These are phyloP conservation scores for Digitonthophagus gazella DNA, from an alignment of 2,888 invertebrate genomes.

Conservation along the genomic window DNA sequence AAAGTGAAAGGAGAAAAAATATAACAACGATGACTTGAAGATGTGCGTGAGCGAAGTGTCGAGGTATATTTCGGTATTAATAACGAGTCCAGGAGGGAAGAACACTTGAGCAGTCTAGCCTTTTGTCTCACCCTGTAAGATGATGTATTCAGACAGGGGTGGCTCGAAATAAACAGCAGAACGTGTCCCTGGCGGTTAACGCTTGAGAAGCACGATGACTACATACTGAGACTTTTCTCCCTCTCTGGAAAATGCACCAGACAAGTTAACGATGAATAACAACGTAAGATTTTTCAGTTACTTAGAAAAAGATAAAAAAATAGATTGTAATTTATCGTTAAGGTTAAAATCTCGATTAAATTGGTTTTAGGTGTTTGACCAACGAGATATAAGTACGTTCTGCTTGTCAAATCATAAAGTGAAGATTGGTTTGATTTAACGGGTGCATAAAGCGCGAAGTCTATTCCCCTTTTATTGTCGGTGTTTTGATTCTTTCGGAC, in stretches of 20 bases:
- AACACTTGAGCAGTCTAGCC: conserved; percentile 36
- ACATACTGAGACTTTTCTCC: not conserved
- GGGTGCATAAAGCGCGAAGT: not conserved
- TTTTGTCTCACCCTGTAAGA: conserved; percentile 37
- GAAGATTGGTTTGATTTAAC: not conserved
- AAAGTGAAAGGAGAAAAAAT: no score
- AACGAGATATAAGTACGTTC: not conserved
- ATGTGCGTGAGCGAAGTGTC: not conserved
- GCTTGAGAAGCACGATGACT: not conserved
- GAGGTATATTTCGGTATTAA: not conserved
- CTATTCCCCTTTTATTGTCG: not conserved
- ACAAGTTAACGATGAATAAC: not conserved
- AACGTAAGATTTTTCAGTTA: not conserved
- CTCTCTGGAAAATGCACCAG: not conserved
- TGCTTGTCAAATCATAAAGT: not conserved
- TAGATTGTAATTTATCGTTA: not conserved
- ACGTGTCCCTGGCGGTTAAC: not conserved
- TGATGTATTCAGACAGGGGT: conserved; percentile 39
- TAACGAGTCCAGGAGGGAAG: conserved; percentile 6
- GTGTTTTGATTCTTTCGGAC: not conserved
- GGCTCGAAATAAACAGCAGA: conserved; percentile 1
- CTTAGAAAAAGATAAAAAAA: not conserved
- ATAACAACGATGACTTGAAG: no score
- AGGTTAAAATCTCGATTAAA: not conserved
- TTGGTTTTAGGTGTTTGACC: not conserved